Conservation (phyloP, 1,140 invertebrate genomes). For the Nomia melanderi region DNA sequence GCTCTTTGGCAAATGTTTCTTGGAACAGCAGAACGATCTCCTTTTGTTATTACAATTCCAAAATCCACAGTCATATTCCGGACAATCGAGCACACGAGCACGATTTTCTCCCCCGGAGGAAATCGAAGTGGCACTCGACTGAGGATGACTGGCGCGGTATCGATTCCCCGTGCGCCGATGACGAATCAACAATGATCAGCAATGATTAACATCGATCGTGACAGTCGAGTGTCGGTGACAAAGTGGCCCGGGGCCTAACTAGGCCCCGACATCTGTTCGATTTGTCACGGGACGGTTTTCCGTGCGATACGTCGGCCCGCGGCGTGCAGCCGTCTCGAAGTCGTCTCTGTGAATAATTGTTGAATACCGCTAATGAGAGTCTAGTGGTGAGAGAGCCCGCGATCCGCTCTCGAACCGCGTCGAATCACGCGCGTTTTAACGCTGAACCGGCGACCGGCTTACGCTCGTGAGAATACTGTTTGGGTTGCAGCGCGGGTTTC, state of each 20-base stretch:
- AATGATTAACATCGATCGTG: conserved; percentile 69
- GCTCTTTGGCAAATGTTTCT: too few species aligned
- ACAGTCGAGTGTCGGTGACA: conserved; percentile 56
- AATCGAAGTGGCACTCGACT: conserved; percentile 1
- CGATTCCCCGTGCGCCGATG: conserved; percentile 32
- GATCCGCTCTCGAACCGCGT: conserved; percentile 60
- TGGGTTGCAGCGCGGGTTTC: conserved; percentile 5
- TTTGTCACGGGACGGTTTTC: conserved; percentile 74
- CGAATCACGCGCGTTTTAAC: conserved; percentile 57
- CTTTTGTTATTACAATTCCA: too few species aligned
- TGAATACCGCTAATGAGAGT: conserved; percentile 79
- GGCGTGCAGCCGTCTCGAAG: conserved; percentile 59
- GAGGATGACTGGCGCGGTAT: conserved; percentile 4
- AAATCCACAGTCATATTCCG: not conserved
- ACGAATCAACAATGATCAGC: conserved; percentile 68
- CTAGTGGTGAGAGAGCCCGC: conserved; percentile 68
- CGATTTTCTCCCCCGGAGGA: not conserved
- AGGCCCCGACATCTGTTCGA: conserved; percentile 77
- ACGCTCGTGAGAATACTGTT: conserved; percentile 50
- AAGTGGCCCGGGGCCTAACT: conserved; percentile 72
- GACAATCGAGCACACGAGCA: not conserved
- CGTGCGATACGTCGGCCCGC: conserved; percentile 46
- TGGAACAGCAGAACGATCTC: too few species aligned
- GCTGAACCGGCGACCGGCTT: conserved; percentile 25
- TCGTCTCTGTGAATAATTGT: conserved; percentile 78